These are phyloP conservation scores for Plemyria rubiginata DNA, from an alignment of 2,888 invertebrate genomes.

Conservation along the genomic window DNA sequence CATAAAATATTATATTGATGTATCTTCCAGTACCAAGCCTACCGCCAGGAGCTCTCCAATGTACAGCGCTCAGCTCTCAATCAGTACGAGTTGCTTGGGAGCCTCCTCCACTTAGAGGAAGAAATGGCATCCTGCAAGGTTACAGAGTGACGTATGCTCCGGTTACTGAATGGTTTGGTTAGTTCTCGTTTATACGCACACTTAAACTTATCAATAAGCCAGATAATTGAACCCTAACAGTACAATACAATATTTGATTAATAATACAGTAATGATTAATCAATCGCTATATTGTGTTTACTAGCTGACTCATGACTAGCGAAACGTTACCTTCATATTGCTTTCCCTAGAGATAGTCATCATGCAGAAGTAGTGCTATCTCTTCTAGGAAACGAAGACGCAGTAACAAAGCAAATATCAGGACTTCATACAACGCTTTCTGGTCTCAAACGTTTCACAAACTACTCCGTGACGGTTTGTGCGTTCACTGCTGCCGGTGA, in stretches of 20 bases:
- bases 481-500: conserved; percentile 96
- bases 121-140: conserved; percentile 93
- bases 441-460: conserved; percentile 93
- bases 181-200: conserved; percentile 46
- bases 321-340: too few species aligned
- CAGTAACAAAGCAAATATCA: conserved; percentile 90
- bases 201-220: too few species aligned
- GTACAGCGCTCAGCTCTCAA: conserved; percentile 92
- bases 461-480: conserved; percentile 95
- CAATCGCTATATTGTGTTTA: too few species aligned
- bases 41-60: conserved; percentile 92
- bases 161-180: conserved; percentile 92
- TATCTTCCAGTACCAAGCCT: conserved; percentile 90
- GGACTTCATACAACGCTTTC: conserved; percentile 89
- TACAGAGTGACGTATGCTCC: conserved; percentile 93
- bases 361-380: not conserved
- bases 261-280: too few species aligned
- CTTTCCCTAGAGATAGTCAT: not conserved
- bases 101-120: conserved; percentile 91
- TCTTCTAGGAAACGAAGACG: conserved; percentile 88
- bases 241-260: too few species aligned
- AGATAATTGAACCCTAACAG: too few species aligned
- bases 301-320: too few species aligned
- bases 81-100: conserved; percentile 95
- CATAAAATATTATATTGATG: not conserved